Conservation (phyloP, 35 echinoderm and acorn worm species). For the Stichopus chloronotus region DNA sequence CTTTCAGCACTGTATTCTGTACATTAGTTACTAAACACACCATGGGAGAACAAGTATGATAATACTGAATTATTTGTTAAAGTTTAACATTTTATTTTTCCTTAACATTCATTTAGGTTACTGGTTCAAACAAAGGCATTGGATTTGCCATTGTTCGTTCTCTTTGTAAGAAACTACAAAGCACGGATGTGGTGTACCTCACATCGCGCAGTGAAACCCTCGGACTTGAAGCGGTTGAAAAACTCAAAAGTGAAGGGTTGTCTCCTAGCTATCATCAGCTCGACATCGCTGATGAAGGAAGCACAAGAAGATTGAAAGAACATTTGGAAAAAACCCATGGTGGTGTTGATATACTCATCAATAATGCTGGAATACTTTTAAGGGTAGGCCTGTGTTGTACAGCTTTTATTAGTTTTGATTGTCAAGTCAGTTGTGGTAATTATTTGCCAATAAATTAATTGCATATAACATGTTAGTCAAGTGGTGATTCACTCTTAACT, state of each 20-base stretch:
- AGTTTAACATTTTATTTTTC: too few species aligned
- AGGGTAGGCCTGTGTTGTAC: constrained; percentile 47
- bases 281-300: constrained; percentile 61
- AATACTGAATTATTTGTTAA: too few species aligned
- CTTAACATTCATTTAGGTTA: constrained; percentile 50
- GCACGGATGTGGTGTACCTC: constrained; percentile 67
- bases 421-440: too few species aligned
- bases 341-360: constrained; percentile 72
- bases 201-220: constrained; percentile 69
- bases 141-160: constrained; percentile 76
- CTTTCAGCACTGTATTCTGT: too few species aligned
- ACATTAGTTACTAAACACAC: too few species aligned
- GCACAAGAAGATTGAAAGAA: constrained; percentile 27
- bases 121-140: constrained; percentile 84
- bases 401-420: too few species aligned
- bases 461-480: too few species aligned
- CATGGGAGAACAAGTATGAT: too few species aligned
- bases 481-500: too few species aligned
- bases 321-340: constrained; percentile 65
- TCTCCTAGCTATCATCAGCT: constrained; percentile 65
- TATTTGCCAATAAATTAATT: too few species aligned
- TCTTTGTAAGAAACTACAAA: constrained; percentile 71
- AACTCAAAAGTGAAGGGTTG: constrained; percentile 71
- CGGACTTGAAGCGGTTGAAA: constrained; percentile 61
- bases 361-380: constrained; percentile 80